Conservation (phyloP, 2,888 invertebrate genomes). For the Temnothorax rugatulus region DNA sequence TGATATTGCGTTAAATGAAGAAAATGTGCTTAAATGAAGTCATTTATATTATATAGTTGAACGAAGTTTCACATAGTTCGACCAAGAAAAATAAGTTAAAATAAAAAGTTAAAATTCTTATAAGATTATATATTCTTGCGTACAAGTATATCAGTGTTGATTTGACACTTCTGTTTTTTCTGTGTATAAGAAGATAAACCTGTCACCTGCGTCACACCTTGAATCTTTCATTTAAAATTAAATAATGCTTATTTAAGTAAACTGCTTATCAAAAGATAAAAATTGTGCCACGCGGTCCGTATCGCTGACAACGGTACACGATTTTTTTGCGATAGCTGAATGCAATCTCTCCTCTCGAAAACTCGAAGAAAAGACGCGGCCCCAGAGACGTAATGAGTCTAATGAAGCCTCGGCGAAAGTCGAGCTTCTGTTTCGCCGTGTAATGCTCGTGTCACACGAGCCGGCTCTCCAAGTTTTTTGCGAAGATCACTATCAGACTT, state of each 20-base stretch:
- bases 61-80: no score
- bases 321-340: not conserved
- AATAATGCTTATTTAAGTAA: not conserved
- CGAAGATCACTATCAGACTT: conserved; percentile 70
- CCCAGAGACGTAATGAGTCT: conserved; percentile 14
- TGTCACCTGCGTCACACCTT: not conserved
- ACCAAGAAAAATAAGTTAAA: no score
- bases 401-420: conserved; percentile 10
- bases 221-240: conserved; percentile 6
- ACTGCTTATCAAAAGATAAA: not conserved
- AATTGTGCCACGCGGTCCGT: not conserved
- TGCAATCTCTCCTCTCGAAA: not conserved
- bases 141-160: no score
- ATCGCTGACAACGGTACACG: not conserved
- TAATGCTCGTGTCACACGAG: conserved; percentile 74
- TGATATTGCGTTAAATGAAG: no score
- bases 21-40: no score
- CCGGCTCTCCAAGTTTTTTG: conserved; percentile 64
- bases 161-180: no score
- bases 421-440: conserved; percentile 62
- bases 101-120: no score
- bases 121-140: no score
- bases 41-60: no score
- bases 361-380: not conserved
- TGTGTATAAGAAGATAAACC: not conserved